Conservation (phyloP, 2,113 vertebrate genomes). For the Mus spicilegus region DNA sequence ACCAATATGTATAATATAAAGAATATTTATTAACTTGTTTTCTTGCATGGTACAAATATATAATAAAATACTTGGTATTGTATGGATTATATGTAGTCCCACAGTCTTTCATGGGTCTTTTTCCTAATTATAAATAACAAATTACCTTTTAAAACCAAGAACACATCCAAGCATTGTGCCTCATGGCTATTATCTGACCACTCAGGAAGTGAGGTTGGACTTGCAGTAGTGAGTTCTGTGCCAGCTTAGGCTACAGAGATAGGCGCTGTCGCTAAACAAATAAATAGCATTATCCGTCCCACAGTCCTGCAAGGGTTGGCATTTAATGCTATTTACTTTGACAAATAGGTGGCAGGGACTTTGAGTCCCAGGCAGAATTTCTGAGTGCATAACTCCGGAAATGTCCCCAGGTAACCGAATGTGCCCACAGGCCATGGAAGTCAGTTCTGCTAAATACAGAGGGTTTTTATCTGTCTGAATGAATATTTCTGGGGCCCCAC, state of each 20-base stretch:
- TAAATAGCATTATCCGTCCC: background rate
- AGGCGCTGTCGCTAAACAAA: background rate
- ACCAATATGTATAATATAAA: background rate
- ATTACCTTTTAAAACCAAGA: background rate
- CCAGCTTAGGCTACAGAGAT: background rate
- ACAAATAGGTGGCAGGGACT: constrained; percentile 44
- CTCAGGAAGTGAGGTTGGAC: background rate
- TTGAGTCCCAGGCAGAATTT: background rate
- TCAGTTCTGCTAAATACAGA: constrained; percentile 67
- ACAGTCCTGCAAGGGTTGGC: background rate
- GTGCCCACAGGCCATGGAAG: constrained; percentile 61
- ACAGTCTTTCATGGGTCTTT: background rate
- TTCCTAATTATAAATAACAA: background rate
- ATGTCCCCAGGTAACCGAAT: constrained; percentile 10
- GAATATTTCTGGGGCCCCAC: constrained; percentile 60
- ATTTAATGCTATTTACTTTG: constrained; percentile 58
- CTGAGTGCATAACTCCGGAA: background rate
- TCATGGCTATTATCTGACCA: background rate
- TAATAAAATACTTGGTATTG: background rate
- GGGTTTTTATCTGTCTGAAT: constrained; percentile 69
- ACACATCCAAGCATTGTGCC: too few species aligned
- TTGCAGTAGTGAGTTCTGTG: background rate
- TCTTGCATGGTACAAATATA: background rate
- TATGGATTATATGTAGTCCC: background rate
- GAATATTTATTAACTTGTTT: background rate